Evolutionary conservation across 2,888 invertebrate genomes (phyloP).

Genomic region (Desoria tigrina): DNA sequence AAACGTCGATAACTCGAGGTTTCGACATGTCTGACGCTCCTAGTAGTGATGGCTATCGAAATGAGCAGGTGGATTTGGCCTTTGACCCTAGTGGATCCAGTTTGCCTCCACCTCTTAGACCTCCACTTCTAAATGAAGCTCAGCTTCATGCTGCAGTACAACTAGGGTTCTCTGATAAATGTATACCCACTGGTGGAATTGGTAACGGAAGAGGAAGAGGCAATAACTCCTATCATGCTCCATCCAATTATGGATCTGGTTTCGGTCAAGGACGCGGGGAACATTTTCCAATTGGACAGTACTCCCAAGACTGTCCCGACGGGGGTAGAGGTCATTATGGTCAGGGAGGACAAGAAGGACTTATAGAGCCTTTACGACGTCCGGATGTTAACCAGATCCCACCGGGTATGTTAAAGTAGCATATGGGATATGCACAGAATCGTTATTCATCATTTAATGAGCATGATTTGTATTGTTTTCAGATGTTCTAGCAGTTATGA

Average conservation of each 20-base stretch:
- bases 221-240: not conserved
- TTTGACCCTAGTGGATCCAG: conserved; percentile 24
- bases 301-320: conserved; percentile 1
- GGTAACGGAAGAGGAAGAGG: not conserved
- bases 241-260: not conserved
- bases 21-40: conserved; percentile 1
- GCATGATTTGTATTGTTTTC: conserved; percentile 9
- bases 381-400: conserved; percentile 47
- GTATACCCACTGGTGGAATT: conserved; percentile 26
- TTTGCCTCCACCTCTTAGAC: conserved; percentile 24
- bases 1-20: too few relatives aligned
- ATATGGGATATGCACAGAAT: too few relatives aligned
- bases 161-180: conserved; percentile 32
- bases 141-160: conserved; percentile 25
- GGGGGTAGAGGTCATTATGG: not conserved
- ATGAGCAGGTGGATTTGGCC: conserved; percentile 21
- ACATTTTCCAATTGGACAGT: not conserved
- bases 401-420: conserved; percentile 24
- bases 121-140: conserved; percentile 26
- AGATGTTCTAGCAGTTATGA: conserved; percentile 43
- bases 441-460: not conserved
- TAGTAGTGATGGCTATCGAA: conserved; percentile 8
- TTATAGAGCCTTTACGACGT: conserved; percentile 38
- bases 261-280: not conserved
- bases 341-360: conserved; percentile 27